Base-by-base conservation (phyloP, 2,797 vertebrate genomes). In the Poeciliopsis presidionis region DNA sequence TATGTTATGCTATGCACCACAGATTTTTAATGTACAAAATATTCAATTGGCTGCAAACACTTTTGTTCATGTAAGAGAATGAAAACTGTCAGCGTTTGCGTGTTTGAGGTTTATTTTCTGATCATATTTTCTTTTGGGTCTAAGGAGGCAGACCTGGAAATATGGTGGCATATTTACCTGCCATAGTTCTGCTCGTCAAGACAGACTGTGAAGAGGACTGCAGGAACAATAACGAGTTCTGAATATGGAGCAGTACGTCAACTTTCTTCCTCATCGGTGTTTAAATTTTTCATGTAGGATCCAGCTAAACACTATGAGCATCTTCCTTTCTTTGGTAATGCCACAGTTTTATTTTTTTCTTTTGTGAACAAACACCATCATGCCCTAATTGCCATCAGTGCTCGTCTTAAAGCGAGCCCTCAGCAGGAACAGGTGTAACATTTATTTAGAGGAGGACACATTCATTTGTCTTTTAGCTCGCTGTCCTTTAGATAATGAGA, bases 401-500 rank as follows among this genome's bases (percentile, higher is more conserved):
- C 0, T 8, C 72, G 13, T 75, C 41, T 71, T 9, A 57, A 59
- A 53, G 61, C 25, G 39, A 76, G 20, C 46, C 53, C 39, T 36
- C 72, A 76, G 75, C 75, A 53, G 49, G 84, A 65, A 81, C 73
- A 75, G 61, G 53, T 73, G 51, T 41, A 82, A 67, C 79, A 86
- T 93, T 92, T 84, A 83, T 89, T 72, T 77, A 71, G 43, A 43
- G 16, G 36, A 1, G 72, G 73, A 81, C 81, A 76, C 59, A 22
- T 73, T 84, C 7, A 77, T 84, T 80, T 81, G 57, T 84, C 77
- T 73, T 73, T 45, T 75, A 79, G 84, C 84, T 84, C 59, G 72
- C 86, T 91, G 88, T 94, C 87, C 89, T 93, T 88, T 85, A 77
- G 85, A 83, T 93, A 93, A 93, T 88, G 85, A 83, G 81, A 81